Evolutionary conservation across 2,113 vertebrate species (phyloP).

Genomic region (Chrysemys picta): DNA sequence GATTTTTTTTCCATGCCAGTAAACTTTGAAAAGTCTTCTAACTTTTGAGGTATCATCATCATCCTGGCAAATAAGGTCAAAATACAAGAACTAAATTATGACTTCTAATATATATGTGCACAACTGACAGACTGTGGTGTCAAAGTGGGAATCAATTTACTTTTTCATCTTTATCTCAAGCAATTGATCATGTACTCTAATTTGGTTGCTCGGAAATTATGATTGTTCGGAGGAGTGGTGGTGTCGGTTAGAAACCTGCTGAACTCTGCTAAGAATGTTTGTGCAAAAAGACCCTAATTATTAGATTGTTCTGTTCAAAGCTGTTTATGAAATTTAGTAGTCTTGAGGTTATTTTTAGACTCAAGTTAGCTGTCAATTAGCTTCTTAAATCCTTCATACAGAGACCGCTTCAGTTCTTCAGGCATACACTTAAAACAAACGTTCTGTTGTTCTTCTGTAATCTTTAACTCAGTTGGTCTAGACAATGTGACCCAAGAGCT

Average conservation of each 20-base stretch:
- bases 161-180: neutral
- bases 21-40: neutral
- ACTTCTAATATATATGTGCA: neutral
- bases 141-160: neutral
- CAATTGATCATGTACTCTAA: neutral
- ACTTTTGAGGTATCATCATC: neutral
- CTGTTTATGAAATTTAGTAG: conserved; percentile 35
- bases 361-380: conserved; percentile 30
- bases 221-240: neutral
- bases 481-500: neutral
- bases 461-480: conserved; percentile 20
- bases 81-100: neutral
- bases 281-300: neutral
- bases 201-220: neutral
- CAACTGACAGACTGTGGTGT: neutral
- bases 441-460: conserved; percentile 36
- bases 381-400: conserved; percentile 44
- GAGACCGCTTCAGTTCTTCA: conserved; percentile 29
- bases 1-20: neutral
- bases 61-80: neutral
- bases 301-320: conserved; percentile 34
- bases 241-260: conserved; percentile 7
- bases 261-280: conserved; percentile 38
- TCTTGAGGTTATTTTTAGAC: conserved; percentile 32
- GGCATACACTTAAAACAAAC: neutral